Evolutionary conservation across 2,888 invertebrate genomes (phyloP).

Genomic region (Sarcophaga carnaria): DNA sequence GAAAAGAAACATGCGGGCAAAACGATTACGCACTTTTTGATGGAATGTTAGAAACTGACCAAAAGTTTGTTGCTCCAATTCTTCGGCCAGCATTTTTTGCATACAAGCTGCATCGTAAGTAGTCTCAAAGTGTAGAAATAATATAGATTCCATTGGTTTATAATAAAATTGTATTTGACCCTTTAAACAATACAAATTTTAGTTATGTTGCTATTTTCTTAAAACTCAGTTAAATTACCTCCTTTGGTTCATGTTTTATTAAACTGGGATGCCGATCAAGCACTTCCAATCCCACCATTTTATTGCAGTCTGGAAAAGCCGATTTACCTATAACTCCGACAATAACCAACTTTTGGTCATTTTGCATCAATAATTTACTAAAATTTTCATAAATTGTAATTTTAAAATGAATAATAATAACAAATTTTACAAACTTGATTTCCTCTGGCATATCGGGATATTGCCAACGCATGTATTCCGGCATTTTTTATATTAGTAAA

Average conservation of each 20-base stretch:
- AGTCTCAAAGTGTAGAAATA: slow-evolving; percentile 83
- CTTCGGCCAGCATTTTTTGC: slow-evolving; percentile 73
- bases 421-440: slow-evolving; percentile 72
- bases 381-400: slow-evolving; percentile 26
- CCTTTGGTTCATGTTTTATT: slow-evolving; percentile 72
- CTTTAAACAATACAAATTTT: slow-evolving; percentile 74
- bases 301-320: slow-evolving; percentile 78
- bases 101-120: slow-evolving; percentile 78
- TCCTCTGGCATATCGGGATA: slow-evolving; percentile 75
- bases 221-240: slow-evolving; percentile 66
- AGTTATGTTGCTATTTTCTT: background rate
- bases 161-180: slow-evolving; percentile 85
- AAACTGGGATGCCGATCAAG: slow-evolving; percentile 74
- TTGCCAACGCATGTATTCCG: slow-evolving; percentile 74
- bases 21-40: slow-evolving; percentile 77
- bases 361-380: slow-evolving; percentile 74
- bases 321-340: slow-evolving; percentile 81
- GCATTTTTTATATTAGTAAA: slow-evolving; percentile 68
- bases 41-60: slow-evolving; percentile 78
- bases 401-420: background rate
- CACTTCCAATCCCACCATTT: slow-evolving; percentile 79
- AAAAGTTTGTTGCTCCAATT: slow-evolving; percentile 78
- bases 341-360: slow-evolving; percentile 76
- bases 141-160: slow-evolving; percentile 83
- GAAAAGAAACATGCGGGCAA: slow-evolving; percentile 88